Conservation (phyloP, 2,113 vertebrate species). For the Corythornis madagascariensis region DNA sequence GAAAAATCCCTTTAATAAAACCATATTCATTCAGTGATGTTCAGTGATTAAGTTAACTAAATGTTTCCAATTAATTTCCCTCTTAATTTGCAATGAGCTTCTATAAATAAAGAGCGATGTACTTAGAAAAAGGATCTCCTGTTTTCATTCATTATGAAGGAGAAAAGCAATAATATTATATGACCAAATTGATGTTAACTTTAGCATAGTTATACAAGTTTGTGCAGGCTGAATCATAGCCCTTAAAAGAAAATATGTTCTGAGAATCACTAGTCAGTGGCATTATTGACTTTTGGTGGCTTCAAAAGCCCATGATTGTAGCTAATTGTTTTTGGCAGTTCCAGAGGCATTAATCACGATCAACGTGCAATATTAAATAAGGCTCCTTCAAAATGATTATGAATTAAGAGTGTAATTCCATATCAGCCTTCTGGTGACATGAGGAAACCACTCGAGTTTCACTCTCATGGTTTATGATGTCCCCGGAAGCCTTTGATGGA, state of each 20-base stretch:
- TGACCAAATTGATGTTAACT: background rate
- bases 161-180: background rate
- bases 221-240: background rate
- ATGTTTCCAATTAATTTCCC: conserved; percentile 20
- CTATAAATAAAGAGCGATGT: background rate
- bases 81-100: background rate
- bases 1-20: conserved; percentile 42
- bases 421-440: conserved; percentile 49
- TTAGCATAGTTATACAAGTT: background rate
- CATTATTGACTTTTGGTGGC: conserved; percentile 32
- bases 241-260: background rate
- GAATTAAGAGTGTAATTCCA: conserved; percentile 54
- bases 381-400: conserved; percentile 52
- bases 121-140: background rate
- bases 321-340: conserved; percentile 49
- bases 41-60: conserved; percentile 14
- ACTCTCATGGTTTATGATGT: conserved; percentile 42
- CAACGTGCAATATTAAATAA: conserved; percentile 58
- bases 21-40: background rate
- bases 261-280: background rate
- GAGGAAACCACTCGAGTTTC: conserved; percentile 45
- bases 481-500: conserved; percentile 49
- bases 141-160: background rate
- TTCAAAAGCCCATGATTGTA: conserved; percentile 33
- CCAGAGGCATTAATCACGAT: conserved; percentile 48